Conservation (phyloP, 2,888 invertebrate genomes). For the Ophion costatus region DNA sequence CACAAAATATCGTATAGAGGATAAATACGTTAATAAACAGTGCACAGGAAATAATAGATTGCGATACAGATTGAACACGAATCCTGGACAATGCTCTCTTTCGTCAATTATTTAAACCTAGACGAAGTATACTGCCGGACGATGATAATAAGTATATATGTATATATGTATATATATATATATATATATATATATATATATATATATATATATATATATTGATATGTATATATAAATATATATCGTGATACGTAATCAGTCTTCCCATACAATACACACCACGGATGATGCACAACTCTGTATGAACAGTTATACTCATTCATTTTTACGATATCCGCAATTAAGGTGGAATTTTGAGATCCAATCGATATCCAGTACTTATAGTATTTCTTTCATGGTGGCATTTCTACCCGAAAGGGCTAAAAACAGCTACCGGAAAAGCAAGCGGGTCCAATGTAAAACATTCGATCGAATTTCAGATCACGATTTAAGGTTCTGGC, state of each 20-base stretch:
- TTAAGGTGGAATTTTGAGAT: background rate
- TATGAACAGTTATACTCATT: background rate
- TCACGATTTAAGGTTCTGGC: background rate
- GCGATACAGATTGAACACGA: constrained; percentile 18
- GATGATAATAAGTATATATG: background rate
- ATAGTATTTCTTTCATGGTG: background rate
- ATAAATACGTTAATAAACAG: constrained; percentile 34
- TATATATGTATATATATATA: no score
- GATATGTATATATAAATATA: no score
- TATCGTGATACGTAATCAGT: no score
- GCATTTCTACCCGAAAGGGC: background rate
- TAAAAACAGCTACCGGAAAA: background rate
- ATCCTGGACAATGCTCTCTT: background rate
- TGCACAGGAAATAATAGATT: constrained; percentile 12
- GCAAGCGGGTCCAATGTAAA: background rate
- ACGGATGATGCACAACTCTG: background rate
- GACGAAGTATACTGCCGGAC: background rate
- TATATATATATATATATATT: no score
- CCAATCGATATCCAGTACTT: background rate
- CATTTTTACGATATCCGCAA: background rate
- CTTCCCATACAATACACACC: background rate
- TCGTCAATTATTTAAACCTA: constrained; percentile 18
- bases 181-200: no score
- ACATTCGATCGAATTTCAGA: background rate
- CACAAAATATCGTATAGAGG: background rate